These are phyloP conservation scores for Aphelinus atriplicis DNA, from an alignment of 1,140 invertebrate species.

Conservation along the genomic window DNA sequence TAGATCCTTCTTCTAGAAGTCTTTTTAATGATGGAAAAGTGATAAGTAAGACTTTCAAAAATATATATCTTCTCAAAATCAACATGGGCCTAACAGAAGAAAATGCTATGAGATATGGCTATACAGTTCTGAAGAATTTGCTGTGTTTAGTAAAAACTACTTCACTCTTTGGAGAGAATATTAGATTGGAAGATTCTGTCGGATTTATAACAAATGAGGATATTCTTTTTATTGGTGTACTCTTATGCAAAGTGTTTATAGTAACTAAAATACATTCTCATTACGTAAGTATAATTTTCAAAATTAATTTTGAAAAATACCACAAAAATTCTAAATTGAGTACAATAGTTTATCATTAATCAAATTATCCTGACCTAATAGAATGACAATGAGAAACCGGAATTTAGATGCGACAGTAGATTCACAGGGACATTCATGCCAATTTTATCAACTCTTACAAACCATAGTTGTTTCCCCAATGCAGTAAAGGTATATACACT, in stretches of 20 bases:
- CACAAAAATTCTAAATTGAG: neutral
- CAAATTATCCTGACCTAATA: slow-evolving; percentile 2
- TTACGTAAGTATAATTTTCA: slow-evolving; percentile 10
- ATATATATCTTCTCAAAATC: neutral
- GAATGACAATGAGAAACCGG: slow-evolving; percentile 5
- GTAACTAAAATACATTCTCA: slow-evolving; percentile 2
- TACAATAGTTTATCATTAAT: neutral
- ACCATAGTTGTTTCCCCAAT: slow-evolving; percentile 30
- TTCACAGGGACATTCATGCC: slow-evolving; percentile 11
- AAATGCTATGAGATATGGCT: neutral
- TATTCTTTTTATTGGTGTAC: slow-evolving; percentile 24
- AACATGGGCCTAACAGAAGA: neutral
- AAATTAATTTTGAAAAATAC: no score
- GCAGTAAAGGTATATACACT: neutral
- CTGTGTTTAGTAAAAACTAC: slow-evolving; percentile 24
- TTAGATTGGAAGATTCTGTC: neutral
- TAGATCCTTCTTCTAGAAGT: neutral
- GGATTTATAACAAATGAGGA: slow-evolving; percentile 26
- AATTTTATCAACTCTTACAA: neutral
- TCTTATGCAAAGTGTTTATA: slow-evolving; percentile 16
- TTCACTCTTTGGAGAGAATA: slow-evolving; percentile 11
- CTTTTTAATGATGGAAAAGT: neutral
- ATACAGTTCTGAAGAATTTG: slow-evolving; percentile 12
- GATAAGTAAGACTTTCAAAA: neutral
- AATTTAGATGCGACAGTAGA: slow-evolving; percentile 8